These are phyloP conservation scores for Sebastes steindachneri DNA, from an alignment of 2,797 vertebrate species.

Conservation along the genomic window DNA sequence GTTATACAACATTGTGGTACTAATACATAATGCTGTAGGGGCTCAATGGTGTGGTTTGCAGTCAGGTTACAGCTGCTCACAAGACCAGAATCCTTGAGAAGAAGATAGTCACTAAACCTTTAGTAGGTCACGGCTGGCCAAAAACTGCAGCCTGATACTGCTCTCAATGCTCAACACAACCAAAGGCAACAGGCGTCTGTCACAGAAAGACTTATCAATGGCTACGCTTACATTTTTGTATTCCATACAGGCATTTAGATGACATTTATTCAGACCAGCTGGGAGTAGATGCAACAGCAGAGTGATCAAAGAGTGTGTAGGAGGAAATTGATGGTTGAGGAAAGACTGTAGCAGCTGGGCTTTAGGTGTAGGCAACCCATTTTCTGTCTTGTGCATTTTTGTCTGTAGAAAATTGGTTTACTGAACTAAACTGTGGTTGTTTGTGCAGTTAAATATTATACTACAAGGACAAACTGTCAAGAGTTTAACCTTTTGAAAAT, in stretches of 20 bases:
- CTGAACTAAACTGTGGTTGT: neutral
- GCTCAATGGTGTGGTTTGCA: neutral
- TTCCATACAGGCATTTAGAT: neutral
- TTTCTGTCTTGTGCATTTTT: neutral
- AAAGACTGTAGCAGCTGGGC: neutral
- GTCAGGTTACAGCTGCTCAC: neutral
- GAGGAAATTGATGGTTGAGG: neutral
- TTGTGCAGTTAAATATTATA: neutral
- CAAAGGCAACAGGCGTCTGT: neutral
- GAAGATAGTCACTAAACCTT: slow-evolving; percentile 9
- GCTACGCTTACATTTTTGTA: neutral
- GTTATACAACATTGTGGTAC: neutral
- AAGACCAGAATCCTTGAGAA: slow-evolving; percentile 26
- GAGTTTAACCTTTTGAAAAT: neutral
- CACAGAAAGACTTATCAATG: neutral
- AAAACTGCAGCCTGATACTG: neutral
- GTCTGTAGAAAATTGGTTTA: neutral
- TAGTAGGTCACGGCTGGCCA: slow-evolving; percentile 16
- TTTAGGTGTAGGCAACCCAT: neutral
- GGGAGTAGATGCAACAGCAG: neutral
- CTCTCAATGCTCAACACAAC: neutral
- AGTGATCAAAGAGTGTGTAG: neutral
- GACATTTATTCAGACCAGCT: neutral
- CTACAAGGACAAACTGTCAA: neutral
- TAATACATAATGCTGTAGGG: neutral